Evolutionary conservation across 2,113 vertebrate genomes (phyloP).

Genomic region (Pantherophis guttatus): DNA sequence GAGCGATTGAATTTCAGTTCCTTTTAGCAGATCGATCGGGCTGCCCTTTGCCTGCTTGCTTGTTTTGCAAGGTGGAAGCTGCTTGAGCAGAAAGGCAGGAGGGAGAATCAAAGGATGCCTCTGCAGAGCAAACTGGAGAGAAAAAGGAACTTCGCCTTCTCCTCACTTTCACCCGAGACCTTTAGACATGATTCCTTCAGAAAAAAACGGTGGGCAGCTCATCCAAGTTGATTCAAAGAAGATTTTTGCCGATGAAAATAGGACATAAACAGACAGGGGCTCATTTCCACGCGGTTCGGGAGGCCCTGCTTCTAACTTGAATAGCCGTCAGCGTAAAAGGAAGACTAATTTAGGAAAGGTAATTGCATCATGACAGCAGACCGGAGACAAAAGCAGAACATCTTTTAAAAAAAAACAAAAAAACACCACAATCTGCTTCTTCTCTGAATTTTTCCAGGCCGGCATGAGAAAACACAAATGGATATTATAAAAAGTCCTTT

Average conservation of each 20-base stretch:
- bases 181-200: neutral
- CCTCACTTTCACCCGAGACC: neutral
- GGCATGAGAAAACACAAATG: no score
- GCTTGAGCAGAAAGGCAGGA: neutral
- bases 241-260: neutral
- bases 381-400: neutral
- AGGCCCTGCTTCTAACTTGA: neutral
- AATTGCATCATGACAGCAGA: neutral
- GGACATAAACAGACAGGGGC: neutral
- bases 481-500: no score
- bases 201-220: neutral
- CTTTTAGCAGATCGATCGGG: neutral
- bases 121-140: neutral
- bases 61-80: neutral
- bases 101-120: neutral
- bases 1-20: neutral
- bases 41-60: neutral
- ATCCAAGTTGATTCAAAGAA: neutral
- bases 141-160: fast-evolving
- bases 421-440: no score
- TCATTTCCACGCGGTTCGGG: neutral
- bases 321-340: neutral
- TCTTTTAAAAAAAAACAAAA: no score
- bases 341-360: neutral
- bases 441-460: no score